Evolutionary conservation across 2,797 vertebrate species (phyloP), one percentile per base, ranked within the genome.

Genomic region (Neopelma chrysocephalum): DNA sequence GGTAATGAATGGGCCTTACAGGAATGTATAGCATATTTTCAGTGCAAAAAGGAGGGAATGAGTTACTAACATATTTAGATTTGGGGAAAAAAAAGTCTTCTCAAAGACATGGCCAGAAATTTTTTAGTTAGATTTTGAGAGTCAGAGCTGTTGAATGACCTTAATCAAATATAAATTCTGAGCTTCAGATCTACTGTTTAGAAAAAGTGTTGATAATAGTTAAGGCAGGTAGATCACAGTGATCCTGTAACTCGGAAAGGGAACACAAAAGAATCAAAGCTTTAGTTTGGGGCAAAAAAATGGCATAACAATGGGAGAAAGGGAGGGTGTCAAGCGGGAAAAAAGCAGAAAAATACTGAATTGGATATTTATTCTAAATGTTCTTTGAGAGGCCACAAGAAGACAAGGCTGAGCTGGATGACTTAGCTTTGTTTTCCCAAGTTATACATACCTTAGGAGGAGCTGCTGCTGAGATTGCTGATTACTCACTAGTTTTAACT

Each of bases 91-190:
- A 26, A n/a, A 48, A 43, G 7, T 12, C 9, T 83, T 75, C 32
- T 45, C 4, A 54, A 72, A 6, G 6, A 0, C 13, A 54, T 42
- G 3, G 6, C 5, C 12, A 48, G 18, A 75, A n/a, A 7, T 23
- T 42, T 60, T 66, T 26, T 2, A 43, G 8, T 27, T 43, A 47
- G 9, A 27, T 89, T 87, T 79, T 51, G 10, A 38, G 27, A 69
- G 16, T 81, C 13, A 43, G 29, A 89, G 43, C 15, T 60, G 22
- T 58, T 36, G 22, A 82, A 76, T 21, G 22, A 15, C 2, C 7
- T 73, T 53, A 64, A 56, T 43, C 7, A 57, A 48, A 61, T 11
- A 7, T 40, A 78, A 91, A 66, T 75, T 78, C n/a, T 64, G 25
- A 79, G 9, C 16, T 81, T 82, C 27, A n/a, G 12, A 38, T 32